Base-by-base conservation (phyloP, 1,140 invertebrate genomes). In the Drosophila funebris region DNA sequence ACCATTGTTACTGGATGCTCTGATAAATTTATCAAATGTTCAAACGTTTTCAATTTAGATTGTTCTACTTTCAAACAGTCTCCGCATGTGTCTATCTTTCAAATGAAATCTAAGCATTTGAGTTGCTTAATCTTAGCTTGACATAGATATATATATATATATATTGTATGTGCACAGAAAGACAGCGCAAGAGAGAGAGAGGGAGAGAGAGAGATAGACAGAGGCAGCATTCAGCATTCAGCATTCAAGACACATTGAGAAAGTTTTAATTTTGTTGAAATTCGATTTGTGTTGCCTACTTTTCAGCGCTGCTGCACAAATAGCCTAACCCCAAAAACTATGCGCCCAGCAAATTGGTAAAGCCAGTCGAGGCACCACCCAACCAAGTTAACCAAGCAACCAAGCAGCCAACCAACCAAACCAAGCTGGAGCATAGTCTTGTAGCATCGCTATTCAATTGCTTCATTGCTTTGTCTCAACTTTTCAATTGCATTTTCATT, bases 401-500 rank as follows among this genome's bases (percentile, higher is more conserved):
- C 9, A 36, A 36, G 11, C 31, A 36, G 1, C 29, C 29, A 31
- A 31, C 9, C 37, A 0, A 36, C 11, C 33, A 11, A 36, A 4
- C 33, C 33, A 36, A n/a, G 5, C 33, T 36, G 0, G 2, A 5
- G 24, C 6, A 27, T 27, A 13, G 33, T 4, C 33, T 13, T 36
- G 11, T 13, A 4, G 33, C 33, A 27, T 27, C 37, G 11, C 44
- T 48, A 27, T 48, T 48, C 22, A 48, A 48, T 71, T 69, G 67
- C 58, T 69, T 62, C 24, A 44, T 37, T 67, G 69, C 62, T 67
- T 72, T 72, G 69, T 72, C 69, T 73, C 48, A 73, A 73, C 62
- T 73, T 73, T 73, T 68, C 70, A 73, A 73, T 73, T 73, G 70
- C 63, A 73, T 68, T 73, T 68, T 60, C 70, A 73, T 68, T 68